phyloP scores from a whole-genome alignment of 2,888 invertebrate genomes.

The Mimachlamys varia region DNA sequence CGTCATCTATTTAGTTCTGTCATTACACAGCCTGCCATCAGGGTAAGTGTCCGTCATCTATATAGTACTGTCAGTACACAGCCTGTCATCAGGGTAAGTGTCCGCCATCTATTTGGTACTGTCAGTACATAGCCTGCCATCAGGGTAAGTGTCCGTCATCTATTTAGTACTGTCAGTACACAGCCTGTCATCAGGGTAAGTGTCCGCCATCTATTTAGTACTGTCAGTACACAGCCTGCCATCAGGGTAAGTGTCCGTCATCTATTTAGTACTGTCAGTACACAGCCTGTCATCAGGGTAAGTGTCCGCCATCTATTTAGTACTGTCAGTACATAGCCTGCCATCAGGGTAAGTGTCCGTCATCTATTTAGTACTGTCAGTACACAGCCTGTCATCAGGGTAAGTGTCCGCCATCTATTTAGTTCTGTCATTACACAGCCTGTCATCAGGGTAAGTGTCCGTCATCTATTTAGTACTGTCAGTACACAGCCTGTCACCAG shows the following conservation, averaged over 20 bases:
- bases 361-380: constrained; percentile 44
- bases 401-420: constrained; percentile 6
- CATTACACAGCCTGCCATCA: constrained; percentile 52
- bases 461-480: constrained; percentile 39
- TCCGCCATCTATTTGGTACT: not conserved
- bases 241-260: constrained; percentile 48
- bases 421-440: constrained; percentile 53
- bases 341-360: constrained; percentile 49
- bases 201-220: too few species aligned
- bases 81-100: constrained; percentile 55
- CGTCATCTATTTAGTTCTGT: constrained; percentile 44
- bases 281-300: constrained; percentile 55
- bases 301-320: not conserved
- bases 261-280: constrained; percentile 46
- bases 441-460: constrained; percentile 53
- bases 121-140: constrained; percentile 53
- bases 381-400: constrained; percentile 55
- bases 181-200: constrained; percentile 56
- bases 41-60: constrained; percentile 46
- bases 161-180: constrained; percentile 45
- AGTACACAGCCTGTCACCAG: constrained; percentile 52
- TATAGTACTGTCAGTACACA: constrained; percentile 45
- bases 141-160: constrained; percentile 46
- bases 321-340: constrained; percentile 54
- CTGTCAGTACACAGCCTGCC: constrained; percentile 55